Evolutionary conservation across 2,113 vertebrate species (phyloP).

Genomic region (Oryzias celebensis): DNA sequence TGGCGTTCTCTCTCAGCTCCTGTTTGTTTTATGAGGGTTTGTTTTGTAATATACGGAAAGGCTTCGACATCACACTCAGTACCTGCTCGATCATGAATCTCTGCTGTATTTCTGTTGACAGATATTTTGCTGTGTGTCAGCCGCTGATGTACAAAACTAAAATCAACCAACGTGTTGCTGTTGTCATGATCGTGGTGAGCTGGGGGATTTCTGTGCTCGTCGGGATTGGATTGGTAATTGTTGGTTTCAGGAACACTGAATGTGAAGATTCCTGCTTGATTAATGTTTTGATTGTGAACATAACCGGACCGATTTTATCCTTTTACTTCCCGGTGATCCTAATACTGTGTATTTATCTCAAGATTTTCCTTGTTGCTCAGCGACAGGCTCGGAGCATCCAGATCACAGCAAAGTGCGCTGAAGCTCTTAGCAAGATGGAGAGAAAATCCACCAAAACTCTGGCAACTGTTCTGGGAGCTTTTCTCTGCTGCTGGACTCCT

Average conservation of each 20-base stretch:
- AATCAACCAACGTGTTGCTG: neutral
- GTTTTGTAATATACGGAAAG: slow-evolving; percentile 1
- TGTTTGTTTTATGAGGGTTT: neutral
- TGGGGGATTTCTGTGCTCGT: slow-evolving; percentile 1
- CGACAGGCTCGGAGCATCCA: slow-evolving; percentile 12
- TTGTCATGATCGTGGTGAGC: neutral
- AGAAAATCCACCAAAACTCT: slow-evolving; percentile 34
- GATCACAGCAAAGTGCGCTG: slow-evolving; percentile 4
- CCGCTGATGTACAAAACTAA: slow-evolving; percentile 6
- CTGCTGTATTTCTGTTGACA: slow-evolving; percentile 11
- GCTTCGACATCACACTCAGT: neutral
- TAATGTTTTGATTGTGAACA: neutral
- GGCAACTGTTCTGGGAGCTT: slow-evolving; percentile 26
- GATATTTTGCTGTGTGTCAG: slow-evolving; percentile 8
- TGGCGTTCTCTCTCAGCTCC: slow-evolving; percentile 7
- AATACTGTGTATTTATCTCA: slow-evolving; percentile 16
- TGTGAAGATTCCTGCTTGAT: neutral
- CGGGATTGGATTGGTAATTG: neutral
- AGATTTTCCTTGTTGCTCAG: slow-evolving; percentile 24
- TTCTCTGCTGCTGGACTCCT: slow-evolving; percentile 25
- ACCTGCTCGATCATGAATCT: slow-evolving; percentile 11
- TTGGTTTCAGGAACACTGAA: neutral
- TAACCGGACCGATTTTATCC: neutral
- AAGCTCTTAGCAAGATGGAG: slow-evolving; percentile 4
- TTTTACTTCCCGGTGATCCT: slow-evolving; percentile 16